phyloP scores from a whole-genome alignment of 2,888 invertebrate species.

The Lottia gigantea region DNA sequence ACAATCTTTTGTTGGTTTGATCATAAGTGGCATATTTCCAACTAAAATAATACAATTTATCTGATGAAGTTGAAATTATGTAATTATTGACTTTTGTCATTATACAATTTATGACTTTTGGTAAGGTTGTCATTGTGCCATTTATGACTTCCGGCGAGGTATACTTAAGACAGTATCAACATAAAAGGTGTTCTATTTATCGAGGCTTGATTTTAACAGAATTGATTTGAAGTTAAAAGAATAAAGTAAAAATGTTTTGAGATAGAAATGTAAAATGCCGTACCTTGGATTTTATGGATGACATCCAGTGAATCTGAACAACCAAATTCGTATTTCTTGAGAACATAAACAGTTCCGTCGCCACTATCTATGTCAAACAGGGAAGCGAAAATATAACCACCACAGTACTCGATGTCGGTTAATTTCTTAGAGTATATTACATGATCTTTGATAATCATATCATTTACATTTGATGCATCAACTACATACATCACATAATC shows the following conservation, averaged over 20 bases:
- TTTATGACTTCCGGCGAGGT: too few relatives aligned
- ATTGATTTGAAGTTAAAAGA: too few relatives aligned
- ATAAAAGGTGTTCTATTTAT: too few relatives aligned
- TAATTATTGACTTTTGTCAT: too few relatives aligned
- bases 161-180: too few relatives aligned
- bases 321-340: background rate
- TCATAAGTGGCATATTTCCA: slow-evolving; percentile 23
- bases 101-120: too few relatives aligned
- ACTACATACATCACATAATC: slow-evolving; percentile 41
- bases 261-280: too few relatives aligned
- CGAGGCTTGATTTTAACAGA: too few relatives aligned
- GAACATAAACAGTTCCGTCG: slow-evolving; percentile 17
- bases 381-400: slow-evolving; percentile 40
- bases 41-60: too few relatives aligned
- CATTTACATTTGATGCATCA: slow-evolving; percentile 37
- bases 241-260: too few relatives aligned
- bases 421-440: slow-evolving; percentile 28
- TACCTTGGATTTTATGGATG: background rate
- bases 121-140: too few relatives aligned
- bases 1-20: slow-evolving; percentile 21
- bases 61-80: too few relatives aligned
- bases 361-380: slow-evolving; percentile 32
- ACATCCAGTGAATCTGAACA: background rate
- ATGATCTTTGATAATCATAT: slow-evolving; percentile 29
- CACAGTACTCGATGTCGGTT: slow-evolving; percentile 53